Base-by-base conservation (phyloP, 1,140 invertebrate genomes). In the Drosophila mauritiana region DNA sequence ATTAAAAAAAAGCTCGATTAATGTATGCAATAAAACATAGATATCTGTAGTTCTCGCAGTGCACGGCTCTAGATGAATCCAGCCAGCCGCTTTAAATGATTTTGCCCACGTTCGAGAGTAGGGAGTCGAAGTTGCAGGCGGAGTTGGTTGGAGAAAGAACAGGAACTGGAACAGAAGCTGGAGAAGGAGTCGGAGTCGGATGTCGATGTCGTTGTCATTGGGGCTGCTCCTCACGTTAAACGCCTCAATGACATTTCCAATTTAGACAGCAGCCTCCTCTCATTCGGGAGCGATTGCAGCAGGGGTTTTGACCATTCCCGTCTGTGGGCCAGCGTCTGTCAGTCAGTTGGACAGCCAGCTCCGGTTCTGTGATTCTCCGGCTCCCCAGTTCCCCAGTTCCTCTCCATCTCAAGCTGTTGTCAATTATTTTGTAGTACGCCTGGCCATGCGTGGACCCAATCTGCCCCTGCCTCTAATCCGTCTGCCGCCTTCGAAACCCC, bases 231-330 rank as follows among this genome's bases (percentile, higher is more conserved):
- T 70, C 84, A 80, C 73, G 84, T 88, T 89, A 89, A 89, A 88
- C 84, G 84, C 84, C 80, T 84, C 84, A 89, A 89, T 89, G 85
- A 89, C 84, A 90, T 89, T 89, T 89, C 84, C 84, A 89, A 89
- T 89, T 89, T 89, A 72, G 80, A 84, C 80, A 76, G 74, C 48
- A 57, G 40, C 74, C 52, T 62, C 51, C 40, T 58, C 39, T 36
- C 52, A 65, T 52, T 69, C 40, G 52, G 52, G 37, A 51, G 53
- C 67, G 56, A 64, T 56, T 75, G 63, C 48, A 65, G 48, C 43
- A 43, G 45, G 67, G 73, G 54, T 73, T 85, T 78, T 86, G 82
- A 82, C 74, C 80, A 73, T n/a, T 49, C 59, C 80, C 78, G 80
- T 83, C 80, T 42, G 53, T 68, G 83, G 37, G 56, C 73, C 72